Conservation (phyloP, 2,113 vertebrate genomes). For the Sylvilagus bachmani region DNA sequence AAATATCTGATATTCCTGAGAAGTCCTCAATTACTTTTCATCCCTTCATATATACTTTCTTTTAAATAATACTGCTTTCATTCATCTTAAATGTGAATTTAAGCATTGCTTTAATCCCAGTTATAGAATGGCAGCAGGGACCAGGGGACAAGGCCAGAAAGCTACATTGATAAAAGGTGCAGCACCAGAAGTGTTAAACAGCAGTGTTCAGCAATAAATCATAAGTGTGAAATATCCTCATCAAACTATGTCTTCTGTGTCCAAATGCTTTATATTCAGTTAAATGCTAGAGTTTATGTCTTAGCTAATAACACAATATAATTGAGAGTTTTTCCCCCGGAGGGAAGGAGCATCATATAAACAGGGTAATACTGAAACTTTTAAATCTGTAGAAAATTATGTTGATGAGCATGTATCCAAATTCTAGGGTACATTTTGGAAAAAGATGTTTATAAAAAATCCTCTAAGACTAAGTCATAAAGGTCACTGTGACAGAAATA, state of each 20-base stretch:
- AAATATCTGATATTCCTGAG: constrained; percentile 17
- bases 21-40: neutral
- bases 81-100: constrained; percentile 43
- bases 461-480: constrained; percentile 41
- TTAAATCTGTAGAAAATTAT: constrained; percentile 36
- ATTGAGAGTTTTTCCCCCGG: neutral
- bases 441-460: constrained; percentile 44
- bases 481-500: constrained; percentile 58
- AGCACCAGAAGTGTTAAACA: neutral
- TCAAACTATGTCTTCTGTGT: neutral
- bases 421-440: neutral
- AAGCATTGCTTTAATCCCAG: neutral
- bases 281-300: neutral
- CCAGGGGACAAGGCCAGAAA: neutral
- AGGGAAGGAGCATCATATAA: constrained; percentile 5
- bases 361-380: neutral
- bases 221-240: neutral
- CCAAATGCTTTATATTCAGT: neutral
- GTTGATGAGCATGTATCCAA: neutral
- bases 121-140: neutral
- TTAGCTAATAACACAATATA: constrained; percentile 22
- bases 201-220: neutral
- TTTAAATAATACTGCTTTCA: neutral
- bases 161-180: neutral
- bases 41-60: neutral